phyloP scores from a whole-genome alignment of 2,113 vertebrate genomes.

The Bombycilla garrulus region DNA sequence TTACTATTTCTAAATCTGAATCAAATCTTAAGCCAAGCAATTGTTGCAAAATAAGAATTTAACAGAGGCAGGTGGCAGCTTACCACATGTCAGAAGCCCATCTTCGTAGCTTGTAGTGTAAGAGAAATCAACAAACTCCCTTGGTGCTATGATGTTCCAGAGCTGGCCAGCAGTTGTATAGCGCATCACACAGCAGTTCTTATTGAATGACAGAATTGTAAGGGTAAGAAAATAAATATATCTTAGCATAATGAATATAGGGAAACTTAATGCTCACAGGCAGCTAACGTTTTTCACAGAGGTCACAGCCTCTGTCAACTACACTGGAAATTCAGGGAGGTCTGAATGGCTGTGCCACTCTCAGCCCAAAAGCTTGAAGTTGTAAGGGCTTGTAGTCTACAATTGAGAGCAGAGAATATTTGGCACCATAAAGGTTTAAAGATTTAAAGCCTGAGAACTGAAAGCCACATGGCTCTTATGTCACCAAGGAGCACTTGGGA shows the following conservation, averaged over 20 bases:
- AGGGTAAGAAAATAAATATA: neutral
- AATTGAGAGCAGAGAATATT: neutral
- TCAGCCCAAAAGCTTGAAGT: neutral
- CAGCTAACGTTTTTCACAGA: neutral
- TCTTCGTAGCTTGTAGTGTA: constrained; percentile 80
- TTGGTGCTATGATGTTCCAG: constrained; percentile 83
- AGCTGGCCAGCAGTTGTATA: constrained; percentile 86
- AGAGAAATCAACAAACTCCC: constrained; percentile 88
- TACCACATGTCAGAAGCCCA: constrained; percentile 84
- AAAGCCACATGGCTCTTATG: neutral
- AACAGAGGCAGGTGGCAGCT: neutral
- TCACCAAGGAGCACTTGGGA: neutral
- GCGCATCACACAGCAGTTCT: constrained; percentile 84
- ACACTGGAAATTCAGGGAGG: neutral
- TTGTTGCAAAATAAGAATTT: neutral
- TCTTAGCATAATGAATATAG: neutral
- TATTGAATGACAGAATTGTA: neutral
- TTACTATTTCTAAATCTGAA: neutral
- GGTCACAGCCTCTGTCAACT: neutral
- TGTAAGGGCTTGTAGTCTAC: neutral
- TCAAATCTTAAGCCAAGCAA: neutral
- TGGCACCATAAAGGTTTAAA: neutral
- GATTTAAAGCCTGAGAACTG: neutral
- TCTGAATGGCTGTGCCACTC: neutral
- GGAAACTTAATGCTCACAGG: neutral